phyloP scores from a whole-genome alignment of 2,888 invertebrate genomes.

The Mechanitis mazaeus region DNA sequence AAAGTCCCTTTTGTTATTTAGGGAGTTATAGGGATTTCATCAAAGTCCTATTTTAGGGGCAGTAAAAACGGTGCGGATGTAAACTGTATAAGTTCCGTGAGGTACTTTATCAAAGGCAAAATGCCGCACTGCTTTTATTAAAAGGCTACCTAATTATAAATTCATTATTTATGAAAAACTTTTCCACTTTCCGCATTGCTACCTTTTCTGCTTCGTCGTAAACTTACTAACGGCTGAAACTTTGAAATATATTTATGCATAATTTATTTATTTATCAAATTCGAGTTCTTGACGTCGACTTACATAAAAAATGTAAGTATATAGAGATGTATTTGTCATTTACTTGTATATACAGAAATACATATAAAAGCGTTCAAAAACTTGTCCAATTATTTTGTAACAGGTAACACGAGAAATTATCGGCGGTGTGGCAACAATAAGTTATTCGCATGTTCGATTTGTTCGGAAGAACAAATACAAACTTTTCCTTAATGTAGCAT shows the following conservation, averaged over 20 bases:
- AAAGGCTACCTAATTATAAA: slow-evolving; percentile 30
- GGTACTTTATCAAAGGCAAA: slow-evolving; percentile 26
- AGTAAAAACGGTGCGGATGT: slow-evolving; percentile 18
- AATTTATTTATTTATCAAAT: slow-evolving; percentile 10
- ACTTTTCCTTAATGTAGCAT: too few relatives aligned
- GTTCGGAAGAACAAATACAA: too few relatives aligned
- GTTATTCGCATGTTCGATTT: too few relatives aligned
- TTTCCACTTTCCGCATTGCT: slow-evolving; percentile 27
- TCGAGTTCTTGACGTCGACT: neutral
- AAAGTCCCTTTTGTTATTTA: neutral
- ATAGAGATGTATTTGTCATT: too few relatives aligned
- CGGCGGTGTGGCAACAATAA: too few relatives aligned
- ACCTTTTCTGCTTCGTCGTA: slow-evolving; percentile 25
- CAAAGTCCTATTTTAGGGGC: slow-evolving; percentile 16
- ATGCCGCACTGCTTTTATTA: slow-evolving; percentile 26
- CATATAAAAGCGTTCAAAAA: too few relatives aligned
- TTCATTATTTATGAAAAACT: slow-evolving; percentile 30
- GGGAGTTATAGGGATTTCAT: slow-evolving; percentile 14
- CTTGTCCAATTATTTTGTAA: too few relatives aligned
- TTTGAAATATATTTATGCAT: slow-evolving; percentile 21
- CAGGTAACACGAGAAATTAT: too few relatives aligned
- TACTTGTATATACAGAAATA: too few relatives aligned
- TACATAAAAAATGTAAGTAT: too few relatives aligned
- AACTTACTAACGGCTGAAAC: slow-evolving; percentile 25
- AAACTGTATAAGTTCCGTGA: slow-evolving; percentile 24